Evolutionary conservation across 2,113 vertebrate genomes (phyloP).

Genomic region (Tapirus terrestris): DNA sequence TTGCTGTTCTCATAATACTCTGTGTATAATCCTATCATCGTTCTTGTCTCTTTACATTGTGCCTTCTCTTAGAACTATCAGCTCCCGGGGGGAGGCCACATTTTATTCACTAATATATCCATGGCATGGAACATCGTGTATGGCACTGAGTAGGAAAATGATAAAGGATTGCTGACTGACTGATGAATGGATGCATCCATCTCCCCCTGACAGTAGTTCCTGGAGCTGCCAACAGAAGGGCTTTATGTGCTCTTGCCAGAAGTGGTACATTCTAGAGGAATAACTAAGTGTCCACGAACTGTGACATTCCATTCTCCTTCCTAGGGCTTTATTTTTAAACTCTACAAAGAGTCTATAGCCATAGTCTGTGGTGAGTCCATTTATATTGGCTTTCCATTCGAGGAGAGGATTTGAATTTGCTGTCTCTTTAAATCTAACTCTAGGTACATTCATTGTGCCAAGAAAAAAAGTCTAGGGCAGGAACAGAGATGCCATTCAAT

Average conservation of each 20-base stretch:
- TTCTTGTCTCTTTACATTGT: neutral
- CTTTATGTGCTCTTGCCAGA: neutral
- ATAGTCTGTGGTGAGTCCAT: neutral
- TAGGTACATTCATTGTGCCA: neutral
- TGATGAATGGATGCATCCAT: neutral
- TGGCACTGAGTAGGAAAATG: neutral
- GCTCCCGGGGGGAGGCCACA: neutral
- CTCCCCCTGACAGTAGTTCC: neutral
- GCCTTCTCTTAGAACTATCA: neutral
- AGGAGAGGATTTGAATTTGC: neutral
- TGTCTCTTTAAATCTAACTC: neutral
- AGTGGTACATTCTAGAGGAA: neutral
- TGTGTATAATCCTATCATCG: neutral
- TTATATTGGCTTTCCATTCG: neutral
- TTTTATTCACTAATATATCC: neutral
- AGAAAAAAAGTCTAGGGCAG: neutral
- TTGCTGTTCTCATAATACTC: neutral
- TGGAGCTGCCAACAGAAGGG: neutral
- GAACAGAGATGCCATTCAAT: neutral
- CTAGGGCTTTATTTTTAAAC: neutral
- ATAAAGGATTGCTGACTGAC: neutral
- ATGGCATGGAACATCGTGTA: neutral
- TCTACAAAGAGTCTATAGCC: neutral
- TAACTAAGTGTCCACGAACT: neutral
- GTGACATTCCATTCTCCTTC: neutral